Evolutionary conservation across 2,797 vertebrate species (phyloP).

Genomic region (Peromyscus aztecus): DNA sequence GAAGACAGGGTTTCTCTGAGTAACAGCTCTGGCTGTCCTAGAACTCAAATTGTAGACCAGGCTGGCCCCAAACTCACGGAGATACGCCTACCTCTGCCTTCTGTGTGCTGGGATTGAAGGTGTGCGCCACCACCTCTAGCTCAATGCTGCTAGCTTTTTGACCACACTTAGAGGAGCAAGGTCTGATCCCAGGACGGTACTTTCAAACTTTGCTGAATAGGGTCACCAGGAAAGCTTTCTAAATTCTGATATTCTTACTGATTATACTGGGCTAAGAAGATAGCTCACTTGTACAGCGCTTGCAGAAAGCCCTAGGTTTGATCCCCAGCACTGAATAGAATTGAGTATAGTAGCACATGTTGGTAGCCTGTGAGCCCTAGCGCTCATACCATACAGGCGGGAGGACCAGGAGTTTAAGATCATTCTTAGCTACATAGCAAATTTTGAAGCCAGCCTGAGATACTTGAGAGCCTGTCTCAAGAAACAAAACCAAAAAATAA

Average conservation of each 20-base stretch:
- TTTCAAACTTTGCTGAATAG: conserved; percentile 2
- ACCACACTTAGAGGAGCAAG: neutral
- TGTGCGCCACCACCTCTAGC: fast-evolving
- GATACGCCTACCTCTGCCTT: neutral
- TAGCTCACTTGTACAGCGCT: neutral
- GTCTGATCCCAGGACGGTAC: neutral
- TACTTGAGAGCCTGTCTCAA: neutral
- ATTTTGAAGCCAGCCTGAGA: neutral
- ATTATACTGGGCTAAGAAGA: neutral
- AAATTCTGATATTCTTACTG: neutral
- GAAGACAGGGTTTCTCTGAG: neutral
- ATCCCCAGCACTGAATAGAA: neutral
- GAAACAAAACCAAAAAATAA: neutral
- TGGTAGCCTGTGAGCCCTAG: neutral
- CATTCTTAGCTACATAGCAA: neutral
- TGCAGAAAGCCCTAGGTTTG: neutral
- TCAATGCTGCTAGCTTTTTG: too few species aligned
- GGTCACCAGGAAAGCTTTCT: conserved; percentile 28
- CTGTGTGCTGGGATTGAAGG: neutral
- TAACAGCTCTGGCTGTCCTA: neutral
- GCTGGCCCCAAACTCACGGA: neutral
- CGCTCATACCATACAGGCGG: too few species aligned
- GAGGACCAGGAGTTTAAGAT: neutral
- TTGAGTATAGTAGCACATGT: too few species aligned
- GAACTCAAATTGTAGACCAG: neutral